Percentiles rank a stretch among this genome's conserved stretches.
Conservation (phyloP, 2,797 vertebrate species). For the Aselliscus stoliczkanus region DNA sequence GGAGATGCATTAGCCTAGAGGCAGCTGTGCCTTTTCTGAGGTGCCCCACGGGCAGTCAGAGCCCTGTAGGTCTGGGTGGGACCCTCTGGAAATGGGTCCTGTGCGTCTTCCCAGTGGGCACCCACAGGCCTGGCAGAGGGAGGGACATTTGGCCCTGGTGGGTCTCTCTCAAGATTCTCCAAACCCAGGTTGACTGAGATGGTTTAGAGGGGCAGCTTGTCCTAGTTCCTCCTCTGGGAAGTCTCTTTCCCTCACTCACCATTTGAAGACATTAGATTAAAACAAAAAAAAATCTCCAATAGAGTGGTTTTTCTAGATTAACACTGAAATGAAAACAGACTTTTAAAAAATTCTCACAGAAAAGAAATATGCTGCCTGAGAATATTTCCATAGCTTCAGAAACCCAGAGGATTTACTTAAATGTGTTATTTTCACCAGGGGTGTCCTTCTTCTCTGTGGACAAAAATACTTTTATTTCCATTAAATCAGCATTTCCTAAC, state of each 20-base stretch:
- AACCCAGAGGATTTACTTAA: background rate
- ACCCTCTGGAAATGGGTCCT: background rate
- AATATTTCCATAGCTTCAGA: background rate
- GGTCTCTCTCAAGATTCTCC: background rate
- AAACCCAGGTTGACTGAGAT: background rate
- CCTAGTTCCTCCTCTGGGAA: too few relatives aligned
- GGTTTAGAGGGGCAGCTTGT: too few relatives aligned
- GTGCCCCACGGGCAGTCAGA: background rate
- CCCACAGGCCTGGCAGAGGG: too few relatives aligned
- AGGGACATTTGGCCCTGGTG: fast-evolving
- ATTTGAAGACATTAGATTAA: background rate
- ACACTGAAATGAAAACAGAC: background rate
- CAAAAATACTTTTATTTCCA: background rate
- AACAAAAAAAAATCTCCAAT: background rate
- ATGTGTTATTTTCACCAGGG: background rate
- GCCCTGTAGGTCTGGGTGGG: background rate
- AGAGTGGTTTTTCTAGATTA: background rate
- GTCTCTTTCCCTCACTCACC: background rate
- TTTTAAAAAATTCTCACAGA: background rate
- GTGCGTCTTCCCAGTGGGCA: background rate
- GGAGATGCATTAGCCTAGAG: background rate
- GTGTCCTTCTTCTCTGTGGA: background rate
- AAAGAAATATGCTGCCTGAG: background rate
- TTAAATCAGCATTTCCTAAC: background rate
- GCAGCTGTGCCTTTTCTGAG: background rate